Percentiles rank a stretch among this genome's conserved stretches.
These are phyloP conservation scores for Rhinatrema bivittatum DNA, from an alignment of 2,797 vertebrate genomes.

Conservation along the genomic window DNA sequence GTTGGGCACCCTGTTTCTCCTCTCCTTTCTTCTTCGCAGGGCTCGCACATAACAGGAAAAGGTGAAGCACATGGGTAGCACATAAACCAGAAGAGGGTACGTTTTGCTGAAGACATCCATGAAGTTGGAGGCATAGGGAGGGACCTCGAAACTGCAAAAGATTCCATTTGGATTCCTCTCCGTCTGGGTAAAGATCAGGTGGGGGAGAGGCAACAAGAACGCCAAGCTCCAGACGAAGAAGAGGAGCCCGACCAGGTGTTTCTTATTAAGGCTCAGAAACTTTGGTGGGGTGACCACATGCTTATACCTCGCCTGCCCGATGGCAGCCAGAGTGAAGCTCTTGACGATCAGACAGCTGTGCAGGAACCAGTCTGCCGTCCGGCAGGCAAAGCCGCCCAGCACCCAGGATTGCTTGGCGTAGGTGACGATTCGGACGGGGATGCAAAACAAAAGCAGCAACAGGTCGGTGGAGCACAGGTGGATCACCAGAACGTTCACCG, in stretches of 20 bases:
- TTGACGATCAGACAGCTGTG: conserved; percentile 61
- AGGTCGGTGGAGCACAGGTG: conserved; percentile 58
- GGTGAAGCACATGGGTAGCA: conserved; percentile 49
- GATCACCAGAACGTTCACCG: conserved; percentile 54
- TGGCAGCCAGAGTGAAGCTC: conserved; percentile 55
- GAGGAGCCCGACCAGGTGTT: conserved; percentile 42
- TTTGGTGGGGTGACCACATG: conserved; percentile 17
- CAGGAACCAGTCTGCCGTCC: conserved; percentile 67
- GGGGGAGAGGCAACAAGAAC: conserved; percentile 53
- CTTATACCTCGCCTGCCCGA: conserved; percentile 48
- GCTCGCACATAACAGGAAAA: conserved; percentile 51
- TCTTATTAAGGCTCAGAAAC: conserved; percentile 15
- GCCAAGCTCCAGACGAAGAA: conserved; percentile 43
- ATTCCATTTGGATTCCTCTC: conserved; percentile 6
- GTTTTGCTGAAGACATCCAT: conserved; percentile 63
- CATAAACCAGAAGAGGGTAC: conserved; percentile 49
- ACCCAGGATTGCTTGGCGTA: conserved; percentile 62
- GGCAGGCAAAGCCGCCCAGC: conserved; percentile 56
- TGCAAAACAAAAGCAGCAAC: conserved; percentile 54
- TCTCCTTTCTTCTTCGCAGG: conserved; percentile 33
- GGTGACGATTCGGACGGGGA: conserved; percentile 54
- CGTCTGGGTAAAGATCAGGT: conserved; percentile 52
- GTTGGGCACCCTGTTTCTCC: conserved; percentile 40
- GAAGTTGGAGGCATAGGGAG: conserved; percentile 48
- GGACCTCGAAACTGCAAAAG: conserved; percentile 49